Conservation (phyloP, 2,113 vertebrate genomes). For the Anhinga rufa region DNA sequence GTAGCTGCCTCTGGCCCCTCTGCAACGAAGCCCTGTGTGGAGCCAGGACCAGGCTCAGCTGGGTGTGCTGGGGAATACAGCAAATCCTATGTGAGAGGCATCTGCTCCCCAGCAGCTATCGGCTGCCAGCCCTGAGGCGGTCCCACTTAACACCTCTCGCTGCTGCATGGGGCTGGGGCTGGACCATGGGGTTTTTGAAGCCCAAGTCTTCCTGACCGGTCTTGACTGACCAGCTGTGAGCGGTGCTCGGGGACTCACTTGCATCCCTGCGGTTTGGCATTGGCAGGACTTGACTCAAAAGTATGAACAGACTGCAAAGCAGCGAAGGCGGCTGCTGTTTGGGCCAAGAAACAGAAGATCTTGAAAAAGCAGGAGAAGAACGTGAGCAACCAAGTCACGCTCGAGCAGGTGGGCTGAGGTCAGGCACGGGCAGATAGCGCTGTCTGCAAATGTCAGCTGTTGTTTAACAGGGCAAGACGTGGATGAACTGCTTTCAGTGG, state of each 20-base stretch:
- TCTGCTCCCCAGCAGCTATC: neutral
- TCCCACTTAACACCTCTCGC: neutral
- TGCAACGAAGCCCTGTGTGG: accelerated
- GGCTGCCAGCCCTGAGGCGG: neutral
- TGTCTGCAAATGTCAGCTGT: neutral
- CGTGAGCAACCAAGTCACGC: neutral
- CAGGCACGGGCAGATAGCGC: neutral
- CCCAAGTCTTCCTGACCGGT: neutral
- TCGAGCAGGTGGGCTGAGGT: neutral
- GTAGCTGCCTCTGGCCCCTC: neutral
- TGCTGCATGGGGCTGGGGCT: neutral
- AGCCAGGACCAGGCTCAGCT: neutral
- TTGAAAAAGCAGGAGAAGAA: constrained; percentile 36
- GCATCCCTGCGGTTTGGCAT: neutral
- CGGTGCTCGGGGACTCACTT: neutral
- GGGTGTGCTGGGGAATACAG: neutral
- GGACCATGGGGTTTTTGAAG: neutral
- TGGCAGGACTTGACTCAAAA: constrained; percentile 28
- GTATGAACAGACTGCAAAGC: neutral
- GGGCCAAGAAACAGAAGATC: constrained; percentile 54
- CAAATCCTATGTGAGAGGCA: neutral
- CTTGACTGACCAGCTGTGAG: neutral
- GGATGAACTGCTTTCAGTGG: neutral
- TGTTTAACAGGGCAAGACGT: neutral
- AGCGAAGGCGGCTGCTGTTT: neutral